Evolutionary conservation across 1,140 invertebrate genomes (phyloP).

Genomic region (Ericerus pela): DNA sequence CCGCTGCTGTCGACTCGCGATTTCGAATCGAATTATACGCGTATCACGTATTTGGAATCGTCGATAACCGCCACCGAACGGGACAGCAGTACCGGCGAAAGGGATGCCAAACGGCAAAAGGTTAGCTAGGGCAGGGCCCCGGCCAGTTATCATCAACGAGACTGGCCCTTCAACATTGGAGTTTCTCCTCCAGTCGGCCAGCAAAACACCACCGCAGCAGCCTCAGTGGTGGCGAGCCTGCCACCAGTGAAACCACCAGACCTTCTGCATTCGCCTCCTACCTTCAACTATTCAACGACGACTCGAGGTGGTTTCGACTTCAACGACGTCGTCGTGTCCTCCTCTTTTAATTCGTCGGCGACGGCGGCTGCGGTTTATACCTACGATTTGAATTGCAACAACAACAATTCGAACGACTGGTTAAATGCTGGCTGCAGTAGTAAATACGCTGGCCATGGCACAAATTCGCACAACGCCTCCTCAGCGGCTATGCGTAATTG

Average conservation of each 20-base stretch:
- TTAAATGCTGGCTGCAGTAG: slow-evolving; percentile 6
- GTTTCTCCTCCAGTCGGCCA: neutral
- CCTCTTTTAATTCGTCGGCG: neutral
- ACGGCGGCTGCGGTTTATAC: neutral
- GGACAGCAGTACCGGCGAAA: neutral
- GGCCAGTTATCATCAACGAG: neutral
- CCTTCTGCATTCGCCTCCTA: neutral
- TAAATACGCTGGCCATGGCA: neutral
- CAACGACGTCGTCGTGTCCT: neutral
- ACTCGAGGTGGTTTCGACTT: neutral
- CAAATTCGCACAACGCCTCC: neutral
- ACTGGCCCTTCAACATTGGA: slow-evolving; percentile 8
- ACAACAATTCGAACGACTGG: neutral
- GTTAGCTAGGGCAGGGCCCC: neutral
- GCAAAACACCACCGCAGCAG: neutral
- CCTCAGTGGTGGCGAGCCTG: neutral
- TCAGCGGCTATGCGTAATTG: neutral
- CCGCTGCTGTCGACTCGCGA: neutral
- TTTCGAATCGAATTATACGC: neutral
- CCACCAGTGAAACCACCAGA: neutral
- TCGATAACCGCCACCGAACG: neutral
- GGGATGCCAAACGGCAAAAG: neutral
- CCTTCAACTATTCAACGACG: neutral
- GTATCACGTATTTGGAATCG: neutral
- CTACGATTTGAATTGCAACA: neutral